Percentiles rank a stretch among this genome's conserved stretches.
Evolutionary conservation across 2,888 invertebrate genomes (phyloP).

Genomic region (Halictus quadricinctus): DNA sequence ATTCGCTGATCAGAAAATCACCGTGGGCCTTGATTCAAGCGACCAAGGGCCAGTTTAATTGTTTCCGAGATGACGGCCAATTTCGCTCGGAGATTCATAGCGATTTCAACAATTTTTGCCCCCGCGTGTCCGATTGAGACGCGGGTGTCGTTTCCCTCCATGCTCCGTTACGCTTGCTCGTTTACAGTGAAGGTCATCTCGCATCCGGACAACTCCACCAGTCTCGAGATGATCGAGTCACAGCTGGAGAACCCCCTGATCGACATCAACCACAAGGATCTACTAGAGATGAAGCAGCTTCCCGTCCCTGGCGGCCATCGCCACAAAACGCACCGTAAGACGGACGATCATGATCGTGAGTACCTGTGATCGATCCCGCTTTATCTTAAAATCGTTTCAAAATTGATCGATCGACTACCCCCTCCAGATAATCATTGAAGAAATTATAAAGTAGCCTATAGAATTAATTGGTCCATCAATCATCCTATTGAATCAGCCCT

Average conservation of each 20-base stretch:
- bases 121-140: not conserved
- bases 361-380: conserved; percentile 23
- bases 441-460: not conserved
- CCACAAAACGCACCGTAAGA: conserved; percentile 76
- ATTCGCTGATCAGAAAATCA: not conserved
- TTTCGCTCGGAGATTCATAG: not conserved
- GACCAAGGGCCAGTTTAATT: not conserved
- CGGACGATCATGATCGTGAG: conserved; percentile 78
- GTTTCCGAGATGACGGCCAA: not conserved
- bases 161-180: conserved; percentile 72
- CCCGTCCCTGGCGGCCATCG: conserved; percentile 77
- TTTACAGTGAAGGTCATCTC: conserved; percentile 86
- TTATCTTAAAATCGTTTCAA: not conserved
- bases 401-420: not conserved
- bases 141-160: conserved; percentile 29
- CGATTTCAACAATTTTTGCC: not conserved
- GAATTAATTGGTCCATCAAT: not conserved
- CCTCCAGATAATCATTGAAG: not conserved
- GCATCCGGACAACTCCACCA: conserved; percentile 85
- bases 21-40: not conserved
- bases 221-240: conserved; percentile 84
- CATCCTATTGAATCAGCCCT: not conserved
- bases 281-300: conserved; percentile 82
- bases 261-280: conserved; percentile 84
- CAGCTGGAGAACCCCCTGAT: conserved; percentile 86